These are phyloP conservation scores for Hirtodrosophila alboralis DNA, from an alignment of 2,888 invertebrate genomes.

Conservation along the genomic window DNA sequence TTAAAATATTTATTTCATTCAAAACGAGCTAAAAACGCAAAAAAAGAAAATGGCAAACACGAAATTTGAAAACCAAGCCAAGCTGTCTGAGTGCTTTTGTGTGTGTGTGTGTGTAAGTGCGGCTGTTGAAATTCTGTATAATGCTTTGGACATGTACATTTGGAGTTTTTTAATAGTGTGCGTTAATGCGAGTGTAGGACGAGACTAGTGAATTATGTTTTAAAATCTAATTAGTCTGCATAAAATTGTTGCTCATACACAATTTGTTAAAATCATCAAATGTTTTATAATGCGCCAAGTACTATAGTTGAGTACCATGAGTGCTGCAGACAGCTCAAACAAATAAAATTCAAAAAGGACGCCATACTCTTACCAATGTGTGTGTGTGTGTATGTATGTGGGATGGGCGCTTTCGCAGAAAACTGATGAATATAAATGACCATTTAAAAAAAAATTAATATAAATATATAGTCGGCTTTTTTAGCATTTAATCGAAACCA, in stretches of 20 bases:
- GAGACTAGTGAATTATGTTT: conserved; percentile 42
- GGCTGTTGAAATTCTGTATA: conserved; percentile 78
- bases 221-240: conserved; percentile 18
- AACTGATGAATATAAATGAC: conserved; percentile 14
- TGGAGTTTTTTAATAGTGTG: conserved; percentile 46
- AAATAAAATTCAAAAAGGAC: conserved; percentile 66
- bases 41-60: conserved; percentile 54
- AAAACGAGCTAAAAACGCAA: conserved; percentile 35
- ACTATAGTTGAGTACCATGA: conserved; percentile 16
- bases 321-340: conserved; percentile 40
- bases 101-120: conserved; percentile 55
- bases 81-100: conserved; percentile 63
- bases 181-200: conserved; percentile 54
- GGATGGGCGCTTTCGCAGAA: conserved; percentile 31
- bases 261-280: conserved; percentile 18
- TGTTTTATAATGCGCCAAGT: conserved; percentile 8
- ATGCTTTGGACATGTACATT: conserved; percentile 63
- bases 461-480: conserved; percentile 3
- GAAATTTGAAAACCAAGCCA: conserved; percentile 69
- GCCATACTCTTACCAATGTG: conserved; percentile 61
- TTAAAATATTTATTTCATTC: conserved; percentile 49
- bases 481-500: neutral
- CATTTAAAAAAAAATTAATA: neutral
- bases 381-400: conserved; percentile 31
- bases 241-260: conserved; percentile 1